Evolutionary conservation across 2,113 vertebrate genomes (phyloP), one percentile per base, ranked within the genome.

Genomic region (Trogon surrucura): DNA sequence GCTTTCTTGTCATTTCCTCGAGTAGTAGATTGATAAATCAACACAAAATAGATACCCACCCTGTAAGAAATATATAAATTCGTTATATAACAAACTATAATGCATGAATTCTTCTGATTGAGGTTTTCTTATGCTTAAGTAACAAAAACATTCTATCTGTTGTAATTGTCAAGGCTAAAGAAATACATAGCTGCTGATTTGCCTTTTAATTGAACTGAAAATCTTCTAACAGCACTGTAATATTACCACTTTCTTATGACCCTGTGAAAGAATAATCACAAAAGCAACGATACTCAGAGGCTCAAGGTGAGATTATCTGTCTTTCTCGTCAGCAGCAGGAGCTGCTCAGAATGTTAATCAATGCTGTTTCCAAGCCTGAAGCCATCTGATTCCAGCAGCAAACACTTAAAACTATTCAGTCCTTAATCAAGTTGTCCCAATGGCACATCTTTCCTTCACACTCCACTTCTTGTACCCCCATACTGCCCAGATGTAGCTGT

Each of bases 251-350:
- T 85, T 27, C 58, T 65, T 89, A 50, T 80, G 74, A 87, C 30
- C 41, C 66, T 22, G 9, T 79, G 51, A 45, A 95, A 87, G 50
- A 91, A 91, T 85, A 91, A 88, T 89, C 73, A 88, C 66, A 91
- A 96, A 93, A 94, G 30, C 53, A 91, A 67, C 48, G 81, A 72
- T 82, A 69, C 9, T 47, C 47, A n/a, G 74, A 90, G 50, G 84
- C 62, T 94, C 50, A 84, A 95, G 89, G 86, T 94, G 78, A 94
- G 91, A 80, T 91, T 91, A 89, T 91, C 45, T 88, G 45, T 65
- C 81, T 87, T 77, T 82, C 65, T 80, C 48, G 48, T 78, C 9
- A 8, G 54, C 62, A 70, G 53, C 54, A 54, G 45, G 32, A 87
- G 32, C 44, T 58, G 32, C 77, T 87, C 77, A 66, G 85, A 92